A percentile compares a stretch with the other conserved stretches of the same genome.
These are phyloP conservation scores for Macropus fuliginosus DNA, from an alignment of 2,797 vertebrate genomes.

Conservation along the genomic window DNA sequence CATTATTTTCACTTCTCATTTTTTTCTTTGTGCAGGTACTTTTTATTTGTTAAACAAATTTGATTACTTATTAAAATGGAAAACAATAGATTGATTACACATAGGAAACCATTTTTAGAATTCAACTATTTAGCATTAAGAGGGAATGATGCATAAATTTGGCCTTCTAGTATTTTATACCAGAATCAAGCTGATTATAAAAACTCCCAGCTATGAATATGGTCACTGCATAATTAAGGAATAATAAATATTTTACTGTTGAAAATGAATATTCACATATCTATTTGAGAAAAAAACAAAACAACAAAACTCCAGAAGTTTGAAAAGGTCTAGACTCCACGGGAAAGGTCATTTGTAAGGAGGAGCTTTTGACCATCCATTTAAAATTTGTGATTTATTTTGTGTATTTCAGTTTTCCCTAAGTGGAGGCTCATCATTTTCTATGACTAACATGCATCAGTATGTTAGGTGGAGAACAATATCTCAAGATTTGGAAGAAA, in stretches of 20 bases:
- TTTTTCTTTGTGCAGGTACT: too few species aligned
- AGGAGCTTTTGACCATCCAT: neutral
- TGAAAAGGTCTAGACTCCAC: neutral
- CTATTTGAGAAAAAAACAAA: slow-evolving; percentile 23
- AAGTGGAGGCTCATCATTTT: too few species aligned
- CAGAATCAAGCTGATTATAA: neutral
- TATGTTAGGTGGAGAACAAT: too few species aligned
- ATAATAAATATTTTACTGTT: neutral
- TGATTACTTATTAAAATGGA: neutral
- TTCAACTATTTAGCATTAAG: slow-evolving; percentile 5
- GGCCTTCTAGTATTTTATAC: neutral
- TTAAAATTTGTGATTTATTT: too few species aligned
- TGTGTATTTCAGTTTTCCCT: too few species aligned
- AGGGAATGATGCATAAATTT: slow-evolving; percentile 20
- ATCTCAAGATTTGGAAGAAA: too few species aligned
- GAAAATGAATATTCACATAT: neutral
- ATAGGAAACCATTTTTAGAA: neutral
- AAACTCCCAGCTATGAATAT: slow-evolving; percentile 11
- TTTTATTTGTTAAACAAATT: too few species aligned
- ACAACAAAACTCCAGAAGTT: neutral
- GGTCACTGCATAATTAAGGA: slow-evolving; percentile 30
- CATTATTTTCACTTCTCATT: too few species aligned
- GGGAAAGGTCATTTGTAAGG: slow-evolving; percentile 18
- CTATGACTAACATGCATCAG: too few species aligned
- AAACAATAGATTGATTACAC: neutral